phyloP scores from a whole-genome alignment of 2,113 vertebrate genomes.

The Acrocephalus arundinaceus region DNA sequence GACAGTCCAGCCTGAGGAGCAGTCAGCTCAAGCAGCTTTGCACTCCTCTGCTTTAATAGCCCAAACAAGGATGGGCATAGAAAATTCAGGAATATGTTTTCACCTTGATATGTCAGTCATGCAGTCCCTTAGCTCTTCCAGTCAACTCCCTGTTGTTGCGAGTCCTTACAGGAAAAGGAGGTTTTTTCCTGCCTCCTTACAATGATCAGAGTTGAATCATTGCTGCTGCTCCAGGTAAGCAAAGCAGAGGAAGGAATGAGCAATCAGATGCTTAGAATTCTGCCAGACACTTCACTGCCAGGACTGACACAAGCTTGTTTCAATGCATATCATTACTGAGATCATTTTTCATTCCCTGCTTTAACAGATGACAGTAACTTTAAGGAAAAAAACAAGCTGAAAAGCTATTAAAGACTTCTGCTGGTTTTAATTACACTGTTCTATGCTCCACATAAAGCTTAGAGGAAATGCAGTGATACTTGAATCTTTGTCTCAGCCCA shows the following conservation, averaged over 20 bases:
- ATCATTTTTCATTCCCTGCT: slow-evolving; percentile 10
- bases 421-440: slow-evolving; percentile 45
- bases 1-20: neutral
- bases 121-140: neutral
- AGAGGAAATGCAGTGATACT: neutral
- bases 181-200: neutral
- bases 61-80: neutral
- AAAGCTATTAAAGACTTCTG: slow-evolving; percentile 25
- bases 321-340: neutral
- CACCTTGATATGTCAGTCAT: neutral
- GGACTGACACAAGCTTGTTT: neutral
- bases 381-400: neutral
- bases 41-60: neutral
- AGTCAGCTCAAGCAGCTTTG: neutral
- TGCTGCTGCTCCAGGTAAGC: slow-evolving; percentile 20
- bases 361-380: slow-evolving; percentile 34
- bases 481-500: slow-evolving; percentile 27
- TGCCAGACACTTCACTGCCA: neutral
- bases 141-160: neutral
- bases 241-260: neutral
- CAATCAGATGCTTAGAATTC: slow-evolving; percentile 15
- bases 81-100: neutral
- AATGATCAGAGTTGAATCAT: neutral
- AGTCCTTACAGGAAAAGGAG: neutral
- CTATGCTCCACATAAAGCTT: neutral